A percentile compares a stretch with the other conserved stretches of the same genome.
These are phyloP conservation scores for Caenorhabditis wallacei DNA, from an alignment of 2,888 invertebrate genomes.

Conservation along the genomic window DNA sequence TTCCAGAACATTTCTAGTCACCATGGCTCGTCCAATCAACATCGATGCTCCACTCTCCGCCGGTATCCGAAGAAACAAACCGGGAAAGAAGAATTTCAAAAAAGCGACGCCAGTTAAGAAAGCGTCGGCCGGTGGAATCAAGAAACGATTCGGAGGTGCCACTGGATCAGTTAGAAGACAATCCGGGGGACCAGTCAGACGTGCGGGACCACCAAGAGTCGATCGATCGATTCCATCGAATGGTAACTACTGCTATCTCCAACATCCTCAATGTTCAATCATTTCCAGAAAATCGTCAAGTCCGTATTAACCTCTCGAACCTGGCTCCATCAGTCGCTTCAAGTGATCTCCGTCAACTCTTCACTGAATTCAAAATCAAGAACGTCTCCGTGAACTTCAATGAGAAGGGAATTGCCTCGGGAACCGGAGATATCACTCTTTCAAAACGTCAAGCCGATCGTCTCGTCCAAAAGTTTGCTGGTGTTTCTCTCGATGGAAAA, in stretches of 20 bases:
- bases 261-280: background rate
- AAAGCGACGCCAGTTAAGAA: constrained; percentile 14
- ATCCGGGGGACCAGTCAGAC: background rate
- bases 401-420: constrained; percentile 59
- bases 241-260: constrained; percentile 1
- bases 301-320: constrained; percentile 68
- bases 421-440: constrained; percentile 69
- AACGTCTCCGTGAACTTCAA: constrained; percentile 65
- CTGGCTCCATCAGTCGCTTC: constrained; percentile 61
- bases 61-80: constrained; percentile 19
- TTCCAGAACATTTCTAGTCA: background rate
- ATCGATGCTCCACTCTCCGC: constrained; percentile 33
- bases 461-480: constrained; percentile 59
- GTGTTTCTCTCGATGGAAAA: constrained; percentile 63
- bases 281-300: constrained; percentile 40
- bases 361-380: constrained; percentile 60
- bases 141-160: constrained; percentile 1
- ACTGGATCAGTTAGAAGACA: constrained; percentile 3
- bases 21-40: constrained; percentile 34
- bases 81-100: constrained; percentile 8
- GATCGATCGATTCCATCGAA: constrained; percentile 6
- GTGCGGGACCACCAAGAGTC: background rate
- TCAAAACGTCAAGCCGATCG: constrained; percentile 57
- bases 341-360: constrained; percentile 67
- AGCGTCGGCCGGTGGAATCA: constrained; percentile 4